Evolutionary conservation across 1,140 invertebrate genomes (phyloP), one percentile per base, ranked within the genome.

Genomic region (Maniola jurtina): DNA sequence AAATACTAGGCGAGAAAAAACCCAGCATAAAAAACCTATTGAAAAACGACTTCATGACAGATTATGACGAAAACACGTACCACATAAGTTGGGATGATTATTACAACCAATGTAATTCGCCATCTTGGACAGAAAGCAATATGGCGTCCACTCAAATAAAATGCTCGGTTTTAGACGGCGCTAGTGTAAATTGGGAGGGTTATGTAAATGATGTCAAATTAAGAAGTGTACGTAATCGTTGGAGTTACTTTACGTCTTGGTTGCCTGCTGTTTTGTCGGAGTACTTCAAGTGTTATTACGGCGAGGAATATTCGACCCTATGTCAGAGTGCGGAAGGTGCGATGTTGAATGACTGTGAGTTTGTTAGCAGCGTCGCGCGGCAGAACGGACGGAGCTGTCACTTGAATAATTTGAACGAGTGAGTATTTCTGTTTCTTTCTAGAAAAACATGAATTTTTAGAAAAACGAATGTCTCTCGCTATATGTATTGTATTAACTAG

Each of bases 171-270:
- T 79, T 96, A 1, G 93, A 95, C 61, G 93, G 94, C 10, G 83
- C 93, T 34, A 83, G 91, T 1, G 90, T 96, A 5, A 92, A 93
- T 42, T 96, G 95, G 95, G 93, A 95, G 64, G 95, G 95, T 38
- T 95, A 94, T 72, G 92, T 96, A 0, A 92, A 92, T 4, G 93
- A 94, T 57, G 93, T 95, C 0, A 92, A 92, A 68, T 81, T 96
- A 6, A 92, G 88, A 50, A 92, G 89, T 10, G 91, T 95, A 1
- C 86, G 83, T 14, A 96, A 96, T 75, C 92, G 89, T 60, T 92
- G 94, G 56, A 93, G 90, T 16, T 83, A 91, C 48, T 71, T 94
- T 11, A 82, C 94, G 2, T 78, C 92, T 15, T 93, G 92, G 80
- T 77, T 96, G 16, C 95, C 95, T 0, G 72, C 83, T 1, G 87